Evolutionary conservation across 2,797 vertebrate species (phyloP).

Genomic region (Somateria mollissima): DNA sequence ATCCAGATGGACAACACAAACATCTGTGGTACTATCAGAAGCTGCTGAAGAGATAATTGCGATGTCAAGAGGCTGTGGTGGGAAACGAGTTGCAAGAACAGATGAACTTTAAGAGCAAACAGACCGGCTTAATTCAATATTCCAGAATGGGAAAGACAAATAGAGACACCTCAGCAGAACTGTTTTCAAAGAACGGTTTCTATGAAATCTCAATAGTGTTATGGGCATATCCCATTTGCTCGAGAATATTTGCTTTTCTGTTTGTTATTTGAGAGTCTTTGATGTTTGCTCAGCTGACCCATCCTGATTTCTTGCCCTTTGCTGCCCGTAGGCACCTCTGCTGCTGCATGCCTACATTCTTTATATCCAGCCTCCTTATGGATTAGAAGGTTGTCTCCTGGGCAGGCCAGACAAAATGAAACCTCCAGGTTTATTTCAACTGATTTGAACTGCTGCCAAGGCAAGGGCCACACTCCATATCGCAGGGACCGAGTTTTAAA

Average conservation of each 20-base stretch:
- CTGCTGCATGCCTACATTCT: not conserved
- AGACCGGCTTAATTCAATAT: conserved; percentile 35
- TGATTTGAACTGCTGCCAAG: conserved; percentile 35
- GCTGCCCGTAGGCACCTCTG: conserved; percentile 30
- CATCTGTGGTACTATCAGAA: not conserved
- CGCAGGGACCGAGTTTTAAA: conserved; percentile 1
- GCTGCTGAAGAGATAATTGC: not conserved
- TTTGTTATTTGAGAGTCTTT: conserved; percentile 41
- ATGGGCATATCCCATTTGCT: conserved; percentile 26
- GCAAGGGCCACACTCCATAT: not conserved
- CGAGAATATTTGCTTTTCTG: conserved; percentile 52
- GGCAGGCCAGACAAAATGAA: conserved; percentile 22
- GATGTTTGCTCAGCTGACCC: conserved; percentile 60
- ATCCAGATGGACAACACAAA: not conserved
- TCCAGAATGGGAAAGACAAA: conserved; percentile 40
- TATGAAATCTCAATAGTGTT: conserved; percentile 29
- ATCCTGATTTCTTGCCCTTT: conserved; percentile 41
- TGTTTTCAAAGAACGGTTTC: conserved; percentile 39
- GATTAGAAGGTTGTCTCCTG: conserved; percentile 15
- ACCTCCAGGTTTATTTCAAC: conserved; percentile 22
- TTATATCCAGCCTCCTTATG: not conserved
- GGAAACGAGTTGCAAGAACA: not conserved
- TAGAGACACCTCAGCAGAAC: not conserved
- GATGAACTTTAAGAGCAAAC: conserved; percentile 26
- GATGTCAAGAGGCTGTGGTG: not conserved